Evolutionary conservation across 2,113 vertebrate genomes (phyloP), one percentile per base, ranked within the genome.

Genomic region (Pterocles burchelli): DNA sequence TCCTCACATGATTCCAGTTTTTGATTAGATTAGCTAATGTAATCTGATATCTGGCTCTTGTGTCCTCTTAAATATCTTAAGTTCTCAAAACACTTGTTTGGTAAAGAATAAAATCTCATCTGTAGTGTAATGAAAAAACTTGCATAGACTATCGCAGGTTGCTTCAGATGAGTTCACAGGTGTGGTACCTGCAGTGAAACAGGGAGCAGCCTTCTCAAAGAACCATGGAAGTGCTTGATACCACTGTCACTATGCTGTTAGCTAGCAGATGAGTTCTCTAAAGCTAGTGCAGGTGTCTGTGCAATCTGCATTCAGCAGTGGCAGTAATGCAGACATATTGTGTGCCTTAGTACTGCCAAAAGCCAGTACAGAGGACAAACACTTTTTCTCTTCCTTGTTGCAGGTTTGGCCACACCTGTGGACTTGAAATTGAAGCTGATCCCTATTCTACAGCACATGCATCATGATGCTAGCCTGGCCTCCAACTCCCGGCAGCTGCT

Each of bases 381-480:
- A 0, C 4, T 24, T 6, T 65, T 77, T 34, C 21, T 49, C 36
- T 87, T 77, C 26, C 26, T 12, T 73, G 12, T 16, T 57, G 26
- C 54, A 99, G 99, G 99, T 58, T 96, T 99, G 87, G 99, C 99
- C 65, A 99, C 99, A 2, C 99, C 99, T 0, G 99, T 99, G 77
- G 99, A 99, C 63, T 93, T 99, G 98, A 99, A 99, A 97, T 97
- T 99, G 95, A 99, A 99, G 96, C 36, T 99, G 94, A 99, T 99
- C 79, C 99, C 99, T 13, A 99, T 99, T 95, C 97, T 99, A 10
- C 99, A 99, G 98, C 99, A 99, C 98, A 99, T 99, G 99, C 99
- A 99, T 91, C 99, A 99, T 0, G 98, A 99, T 5, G 99, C 99
- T 5, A 98, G 98, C 84, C 76, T 99, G 96, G 99, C 99, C 7